These are phyloP conservation scores for Nymphalis polychloros DNA, from an alignment of 2,888 invertebrate genomes.

Conservation along the genomic window DNA sequence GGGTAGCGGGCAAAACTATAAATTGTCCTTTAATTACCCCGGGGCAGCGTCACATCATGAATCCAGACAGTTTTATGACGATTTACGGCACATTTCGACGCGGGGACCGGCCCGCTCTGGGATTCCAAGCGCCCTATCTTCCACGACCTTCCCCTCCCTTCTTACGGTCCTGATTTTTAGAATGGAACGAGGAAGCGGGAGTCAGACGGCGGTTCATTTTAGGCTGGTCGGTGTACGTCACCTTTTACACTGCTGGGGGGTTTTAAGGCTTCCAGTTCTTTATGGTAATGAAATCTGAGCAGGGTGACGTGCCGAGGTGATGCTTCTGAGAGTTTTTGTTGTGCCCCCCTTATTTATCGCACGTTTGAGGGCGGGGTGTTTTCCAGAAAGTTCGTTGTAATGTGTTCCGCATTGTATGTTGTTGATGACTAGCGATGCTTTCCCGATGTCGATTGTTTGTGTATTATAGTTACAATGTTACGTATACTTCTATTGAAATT, in stretches of 20 bases:
- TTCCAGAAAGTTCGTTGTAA: conserved; percentile 70
- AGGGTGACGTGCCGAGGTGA: conserved; percentile 80
- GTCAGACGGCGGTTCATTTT: conserved; percentile 37
- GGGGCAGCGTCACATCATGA: conserved; percentile 86
- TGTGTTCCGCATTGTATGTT: conserved; percentile 67
- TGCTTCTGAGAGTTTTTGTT: conserved; percentile 80
- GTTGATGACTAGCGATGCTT: conserved; percentile 51
- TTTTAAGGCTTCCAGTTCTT: conserved; percentile 82
- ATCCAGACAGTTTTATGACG: conserved; percentile 88
- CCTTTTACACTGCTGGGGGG: conserved; percentile 67
- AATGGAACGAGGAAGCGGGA: conserved; percentile 28
- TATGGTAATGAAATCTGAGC: conserved; percentile 83
- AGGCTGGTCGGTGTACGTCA: conserved; percentile 50
- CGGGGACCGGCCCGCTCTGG: conserved; percentile 64
- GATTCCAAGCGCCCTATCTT: conserved; percentile 63
- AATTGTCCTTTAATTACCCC: conserved; percentile 83
- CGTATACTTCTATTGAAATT: neutral
- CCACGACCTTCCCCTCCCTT: conserved; percentile 47
- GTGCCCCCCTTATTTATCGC: conserved; percentile 78
- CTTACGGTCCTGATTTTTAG: conserved; percentile 24
- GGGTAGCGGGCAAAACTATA: conserved; percentile 76
- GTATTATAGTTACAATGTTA: conserved; percentile 6
- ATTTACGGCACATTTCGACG: conserved; percentile 80
- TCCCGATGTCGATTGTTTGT: conserved; percentile 21
- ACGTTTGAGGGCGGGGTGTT: conserved; percentile 73